phyloP scores from a whole-genome alignment of 2,888 invertebrate species.

The Ligdia adustata region DNA sequence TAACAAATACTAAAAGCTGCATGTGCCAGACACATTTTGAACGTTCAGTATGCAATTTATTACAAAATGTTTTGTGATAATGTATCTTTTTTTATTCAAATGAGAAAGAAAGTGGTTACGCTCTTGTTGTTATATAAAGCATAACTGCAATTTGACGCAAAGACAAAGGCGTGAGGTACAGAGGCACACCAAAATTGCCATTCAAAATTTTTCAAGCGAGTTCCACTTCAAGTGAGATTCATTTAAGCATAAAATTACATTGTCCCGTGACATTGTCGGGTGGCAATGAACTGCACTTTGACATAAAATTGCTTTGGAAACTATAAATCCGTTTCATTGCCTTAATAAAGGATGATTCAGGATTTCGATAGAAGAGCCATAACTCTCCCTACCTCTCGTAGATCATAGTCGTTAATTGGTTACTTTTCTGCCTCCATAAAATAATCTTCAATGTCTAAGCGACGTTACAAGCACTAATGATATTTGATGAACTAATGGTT shows the following conservation, averaged over 20 bases:
- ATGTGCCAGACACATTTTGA: conserved; percentile 34
- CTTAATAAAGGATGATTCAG: conserved; percentile 79
- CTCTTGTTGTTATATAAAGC: conserved; percentile 75
- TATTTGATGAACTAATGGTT: conserved; percentile 36
- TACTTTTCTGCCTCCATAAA: conserved; percentile 35
- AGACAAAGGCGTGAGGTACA: conserved; percentile 71
- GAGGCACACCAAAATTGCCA: conserved; percentile 71
- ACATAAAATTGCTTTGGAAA: conserved; percentile 80
- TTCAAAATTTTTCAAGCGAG: conserved; percentile 78
- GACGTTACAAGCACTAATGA: conserved; percentile 17
- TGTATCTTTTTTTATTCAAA: conserved; percentile 53
- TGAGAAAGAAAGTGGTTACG: conserved; percentile 72
- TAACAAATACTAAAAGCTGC: neutral
- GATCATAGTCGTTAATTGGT: conserved; percentile 65
- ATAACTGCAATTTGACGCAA: conserved; percentile 73
- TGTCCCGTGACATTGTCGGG: conserved; percentile 77
- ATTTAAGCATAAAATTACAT: conserved; percentile 84
- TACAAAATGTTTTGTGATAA: conserved; percentile 47
- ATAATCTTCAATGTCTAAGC: conserved; percentile 9
- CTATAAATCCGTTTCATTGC: conserved; percentile 81
- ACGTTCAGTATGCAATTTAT: conserved; percentile 52
- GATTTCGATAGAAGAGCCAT: conserved; percentile 72
- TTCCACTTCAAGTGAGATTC: conserved; percentile 78
- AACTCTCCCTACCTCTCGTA: conserved; percentile 65
- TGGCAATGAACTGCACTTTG: conserved; percentile 84